Conservation (phyloP, 2,113 vertebrate species). For the Leptodactylus fuscus region DNA sequence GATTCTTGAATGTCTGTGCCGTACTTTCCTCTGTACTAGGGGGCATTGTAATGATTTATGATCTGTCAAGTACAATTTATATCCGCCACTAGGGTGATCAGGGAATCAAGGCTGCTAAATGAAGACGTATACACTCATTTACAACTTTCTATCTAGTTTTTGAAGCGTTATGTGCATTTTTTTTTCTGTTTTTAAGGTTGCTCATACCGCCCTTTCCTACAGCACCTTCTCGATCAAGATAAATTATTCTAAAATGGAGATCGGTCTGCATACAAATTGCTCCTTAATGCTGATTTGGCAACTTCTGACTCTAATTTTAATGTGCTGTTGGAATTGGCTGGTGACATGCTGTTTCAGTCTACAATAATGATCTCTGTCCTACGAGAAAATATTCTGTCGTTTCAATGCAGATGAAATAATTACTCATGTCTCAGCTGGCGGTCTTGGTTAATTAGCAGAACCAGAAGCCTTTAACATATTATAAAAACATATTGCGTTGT, state of each 20-base stretch:
- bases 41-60: neutral
- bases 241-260: conserved; percentile 11
- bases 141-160: neutral
- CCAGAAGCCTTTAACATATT: conserved; percentile 30
- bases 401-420: conserved; percentile 57
- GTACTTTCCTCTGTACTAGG: neutral
- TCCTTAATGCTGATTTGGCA: conserved; percentile 56
- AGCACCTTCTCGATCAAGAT: neutral
- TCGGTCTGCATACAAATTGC: conserved; percentile 45
- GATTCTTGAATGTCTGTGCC: neutral
- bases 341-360: conserved; percentile 23
- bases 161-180: neutral
- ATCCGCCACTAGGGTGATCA: neutral
- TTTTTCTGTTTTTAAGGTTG: conserved; percentile 5
- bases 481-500: conserved; percentile 33
- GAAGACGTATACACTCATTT: neutral
- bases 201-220: neutral
- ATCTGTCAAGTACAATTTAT: neutral
- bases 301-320: conserved; percentile 24
- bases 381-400: conserved; percentile 47
- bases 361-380: conserved; percentile 53
- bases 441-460: conserved; percentile 33
- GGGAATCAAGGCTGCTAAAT: neutral
- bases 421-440: conserved; percentile 44
- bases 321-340: conserved; percentile 32